Evolutionary conservation across 2,797 vertebrate genomes (phyloP).

Genomic region (Sorex maritimensis): DNA sequence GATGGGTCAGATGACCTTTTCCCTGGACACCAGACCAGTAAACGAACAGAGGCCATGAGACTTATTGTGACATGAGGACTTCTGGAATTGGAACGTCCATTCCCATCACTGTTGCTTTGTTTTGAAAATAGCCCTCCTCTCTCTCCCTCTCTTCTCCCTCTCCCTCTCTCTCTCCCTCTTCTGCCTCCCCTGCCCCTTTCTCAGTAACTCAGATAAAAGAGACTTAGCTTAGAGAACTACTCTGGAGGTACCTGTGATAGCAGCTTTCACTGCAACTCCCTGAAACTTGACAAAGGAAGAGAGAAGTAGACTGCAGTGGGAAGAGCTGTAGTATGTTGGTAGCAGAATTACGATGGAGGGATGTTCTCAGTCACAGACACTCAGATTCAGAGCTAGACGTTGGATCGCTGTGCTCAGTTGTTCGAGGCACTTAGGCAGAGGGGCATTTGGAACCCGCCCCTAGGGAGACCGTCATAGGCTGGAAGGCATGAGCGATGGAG

Average conservation of each 20-base stretch:
- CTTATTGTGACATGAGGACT: slow-evolving; percentile 47
- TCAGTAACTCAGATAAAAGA: slow-evolving; percentile 61
- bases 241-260: slow-evolving; percentile 31
- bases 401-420: slow-evolving; percentile 23
- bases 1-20: slow-evolving; percentile 21
- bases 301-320: background rate
- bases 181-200: background rate
- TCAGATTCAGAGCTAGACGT: background rate
- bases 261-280: slow-evolving; percentile 53
- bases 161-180: background rate
- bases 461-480: background rate
- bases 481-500: background rate
- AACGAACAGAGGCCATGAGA: slow-evolving; percentile 26
- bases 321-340: slow-evolving; percentile 47
- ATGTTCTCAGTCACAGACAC: background rate
- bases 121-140: background rate
- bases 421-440: background rate
- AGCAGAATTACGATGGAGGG: background rate
- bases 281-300: background rate
- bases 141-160: background rate
- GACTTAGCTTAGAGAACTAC: slow-evolving; percentile 34
- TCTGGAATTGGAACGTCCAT: slow-evolving; percentile 60
- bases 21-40: slow-evolving; percentile 42
- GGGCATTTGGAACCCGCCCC: background rate
- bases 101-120: slow-evolving; percentile 55